phyloP scores from a whole-genome alignment of 2,797 vertebrate species.

The Anas bahamensis region DNA sequence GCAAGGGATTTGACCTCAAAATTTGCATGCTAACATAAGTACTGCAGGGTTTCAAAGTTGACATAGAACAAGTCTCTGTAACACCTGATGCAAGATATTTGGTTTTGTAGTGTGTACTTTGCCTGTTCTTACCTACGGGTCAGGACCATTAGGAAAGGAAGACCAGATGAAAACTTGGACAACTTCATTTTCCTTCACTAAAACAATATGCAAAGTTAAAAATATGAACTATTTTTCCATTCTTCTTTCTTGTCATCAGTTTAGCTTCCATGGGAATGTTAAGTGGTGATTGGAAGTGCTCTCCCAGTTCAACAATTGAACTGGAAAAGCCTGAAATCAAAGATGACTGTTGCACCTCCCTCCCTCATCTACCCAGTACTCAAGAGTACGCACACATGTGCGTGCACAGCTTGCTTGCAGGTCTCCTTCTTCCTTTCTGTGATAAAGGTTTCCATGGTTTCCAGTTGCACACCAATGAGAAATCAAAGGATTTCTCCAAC shows the following conservation, averaged over 20 bases:
- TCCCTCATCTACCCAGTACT: not conserved
- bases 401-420: not conserved
- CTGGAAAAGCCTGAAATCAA: not conserved
- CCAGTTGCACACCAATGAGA: not conserved
- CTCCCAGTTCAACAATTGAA: not conserved
- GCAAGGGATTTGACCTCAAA: not conserved
- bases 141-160: not conserved
- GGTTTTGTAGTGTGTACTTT: not conserved
- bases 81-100: not conserved
- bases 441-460: not conserved
- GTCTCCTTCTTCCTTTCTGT: not conserved
- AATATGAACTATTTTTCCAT: not conserved
- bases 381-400: rapidly evolving
- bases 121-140: not conserved
- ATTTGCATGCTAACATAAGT: not conserved
- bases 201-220: not conserved
- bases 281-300: not conserved
- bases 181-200: not conserved
- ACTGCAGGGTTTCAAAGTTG: not conserved
- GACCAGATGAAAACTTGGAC: not conserved
- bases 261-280: not conserved
- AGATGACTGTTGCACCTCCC: not conserved
- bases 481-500: not conserved
- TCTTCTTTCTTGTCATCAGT: not conserved
- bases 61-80: not conserved